Conservation (phyloP, 1,140 invertebrate genomes). For the Drosophila subpulchrella region DNA sequence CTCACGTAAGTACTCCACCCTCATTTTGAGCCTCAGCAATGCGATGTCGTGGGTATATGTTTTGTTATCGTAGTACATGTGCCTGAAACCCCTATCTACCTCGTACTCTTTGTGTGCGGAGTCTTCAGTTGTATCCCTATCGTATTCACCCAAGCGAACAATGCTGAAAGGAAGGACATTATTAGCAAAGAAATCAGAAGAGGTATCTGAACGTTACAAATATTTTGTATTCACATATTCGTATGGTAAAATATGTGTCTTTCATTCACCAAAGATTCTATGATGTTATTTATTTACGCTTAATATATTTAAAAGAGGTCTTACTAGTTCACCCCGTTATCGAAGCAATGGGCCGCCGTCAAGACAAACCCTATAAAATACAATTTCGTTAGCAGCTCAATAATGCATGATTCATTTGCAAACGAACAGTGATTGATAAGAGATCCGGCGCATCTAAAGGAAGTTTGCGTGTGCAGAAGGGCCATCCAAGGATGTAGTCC, state of each 20-base stretch:
- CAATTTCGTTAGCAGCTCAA: not conserved
- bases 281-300: too few relatives aligned
- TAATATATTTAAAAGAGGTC: not conserved
- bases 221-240: too few relatives aligned
- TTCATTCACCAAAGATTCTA: too few relatives aligned
- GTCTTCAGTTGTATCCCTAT: not conserved
- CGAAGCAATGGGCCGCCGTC: constrained; percentile 11
- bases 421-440: constrained; percentile 11
- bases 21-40: not conserved
- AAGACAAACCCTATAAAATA: constrained; percentile 11
- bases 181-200: too few relatives aligned
- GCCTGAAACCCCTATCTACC: not conserved
- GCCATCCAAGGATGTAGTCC: constrained; percentile 22
- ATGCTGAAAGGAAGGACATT: not conserved
- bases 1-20: not conserved
- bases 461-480: not conserved
- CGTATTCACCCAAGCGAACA: not conserved
- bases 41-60: not conserved
- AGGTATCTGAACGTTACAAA: too few relatives aligned
- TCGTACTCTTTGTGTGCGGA: not conserved
- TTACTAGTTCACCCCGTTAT: not conserved
- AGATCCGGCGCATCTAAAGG: not conserved
- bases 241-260: too few relatives aligned
- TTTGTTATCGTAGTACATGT: not conserved
- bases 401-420: not conserved